Evolutionary conservation across 2,113 vertebrate genomes (phyloP).

Genomic region (Bettongia penicillata): DNA sequence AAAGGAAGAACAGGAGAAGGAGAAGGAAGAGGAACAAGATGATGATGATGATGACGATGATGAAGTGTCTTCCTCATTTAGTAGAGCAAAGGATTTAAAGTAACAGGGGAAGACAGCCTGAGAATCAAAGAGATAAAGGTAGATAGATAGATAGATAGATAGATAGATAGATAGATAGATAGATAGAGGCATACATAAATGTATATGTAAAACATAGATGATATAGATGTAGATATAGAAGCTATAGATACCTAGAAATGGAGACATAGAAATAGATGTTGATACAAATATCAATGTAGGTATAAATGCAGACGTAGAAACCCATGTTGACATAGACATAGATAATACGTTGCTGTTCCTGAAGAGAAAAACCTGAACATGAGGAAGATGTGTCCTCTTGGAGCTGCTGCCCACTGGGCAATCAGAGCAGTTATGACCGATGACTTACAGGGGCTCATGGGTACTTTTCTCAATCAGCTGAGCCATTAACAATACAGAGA

Average conservation of each 20-base stretch:
- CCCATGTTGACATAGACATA: not conserved
- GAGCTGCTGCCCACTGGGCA: not conserved
- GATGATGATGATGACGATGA: not conserved
- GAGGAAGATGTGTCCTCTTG: not conserved
- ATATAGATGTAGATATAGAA: not conserved
- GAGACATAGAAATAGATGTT: not conserved
- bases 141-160: too few relatives aligned
- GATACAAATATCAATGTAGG: not conserved
- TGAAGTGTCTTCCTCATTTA: not conserved
- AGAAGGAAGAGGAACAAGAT: not conserved
- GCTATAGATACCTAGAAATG: not conserved
- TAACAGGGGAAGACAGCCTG: not conserved
- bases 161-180: too few relatives aligned
- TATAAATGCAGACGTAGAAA: not conserved
- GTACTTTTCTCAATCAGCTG: not conserved
- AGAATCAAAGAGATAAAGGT: not conserved
- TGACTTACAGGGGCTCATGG: not conserved
- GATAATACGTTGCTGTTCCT: not conserved
- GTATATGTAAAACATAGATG: not conserved
- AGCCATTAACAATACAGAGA: not conserved
- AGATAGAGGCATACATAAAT: not conserved
- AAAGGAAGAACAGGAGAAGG: not conserved
- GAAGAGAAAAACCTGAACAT: not conserved
- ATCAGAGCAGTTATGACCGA: not conserved
- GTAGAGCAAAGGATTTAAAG: not conserved